Base-by-base conservation (phyloP, 1,140 invertebrate species). In the Hyphantria cunea region DNA sequence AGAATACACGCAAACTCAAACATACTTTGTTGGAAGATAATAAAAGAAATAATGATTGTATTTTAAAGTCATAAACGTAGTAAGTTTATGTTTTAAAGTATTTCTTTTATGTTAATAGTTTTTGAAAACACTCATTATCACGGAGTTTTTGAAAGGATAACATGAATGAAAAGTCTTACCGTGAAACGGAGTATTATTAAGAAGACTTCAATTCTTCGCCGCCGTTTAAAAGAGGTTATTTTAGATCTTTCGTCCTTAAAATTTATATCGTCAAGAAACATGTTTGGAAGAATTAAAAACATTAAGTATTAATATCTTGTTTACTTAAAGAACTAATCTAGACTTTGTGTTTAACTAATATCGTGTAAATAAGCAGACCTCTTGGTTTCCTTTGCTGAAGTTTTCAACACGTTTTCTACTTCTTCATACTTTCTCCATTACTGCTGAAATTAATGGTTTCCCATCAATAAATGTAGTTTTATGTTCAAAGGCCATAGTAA, bases 401-500 rank as follows among this genome's bases (percentile, higher is more conserved):
- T 25, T 5, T 25, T 25, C 2, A 25, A 25, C 5, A 25, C 5
- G 17, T 5, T 25, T 25, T 25, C 17, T 25, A 25, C 17, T 25
- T 25, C 17, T 58, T n/a, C n/a, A n/a, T n/a, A n/a, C n/a, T n/a
- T n/a, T n/a, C n/a, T n/a, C n/a, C n/a, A n/a, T n/a, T n/a, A n/a
- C n/a, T n/a, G n/a, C n/a, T n/a, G n/a, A n/a, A n/a, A n/a, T n/a
- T n/a, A n/a, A n/a, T n/a, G n/a, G n/a, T n/a, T n/a, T 48, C 42
- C 45, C 54, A 48, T 58, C 54, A 56, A 48, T 33, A 48, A 58
- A 58, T 58, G 34, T 32, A 25, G 37, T 32, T 48, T 49, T 48
- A 48, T 58, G 14, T 55, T 55, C 13, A n/a, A 31, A 17, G 4
- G 14, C 39, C 15, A 10, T 8, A 49, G 13, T 49, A 48, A 25